Conservation (phyloP, 2,797 vertebrate genomes). For the Aotus griseimembra region DNA sequence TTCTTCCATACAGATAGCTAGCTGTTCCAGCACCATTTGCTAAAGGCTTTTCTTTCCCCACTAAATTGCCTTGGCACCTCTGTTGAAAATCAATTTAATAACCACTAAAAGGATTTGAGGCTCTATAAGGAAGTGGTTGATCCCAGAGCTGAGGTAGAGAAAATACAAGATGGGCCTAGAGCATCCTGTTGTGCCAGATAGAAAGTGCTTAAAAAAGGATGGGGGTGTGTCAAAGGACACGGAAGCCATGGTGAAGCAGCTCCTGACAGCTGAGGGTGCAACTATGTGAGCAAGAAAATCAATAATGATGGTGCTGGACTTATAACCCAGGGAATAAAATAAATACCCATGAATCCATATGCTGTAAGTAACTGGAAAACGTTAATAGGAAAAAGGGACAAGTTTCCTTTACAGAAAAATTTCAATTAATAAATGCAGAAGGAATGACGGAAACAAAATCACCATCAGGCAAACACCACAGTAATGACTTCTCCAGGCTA, state of each 20-base stretch:
- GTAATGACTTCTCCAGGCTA: accelerated
- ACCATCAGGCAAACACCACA: not conserved
- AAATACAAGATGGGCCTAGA: not conserved
- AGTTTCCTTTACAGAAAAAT: not conserved
- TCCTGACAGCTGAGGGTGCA: not conserved
- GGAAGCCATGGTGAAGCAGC: not conserved
- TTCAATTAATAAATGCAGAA: not conserved
- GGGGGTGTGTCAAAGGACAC: not conserved
- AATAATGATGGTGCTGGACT: no score
- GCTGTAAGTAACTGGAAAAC: not conserved
- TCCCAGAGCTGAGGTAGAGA: not conserved
- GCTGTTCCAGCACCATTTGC: not conserved
- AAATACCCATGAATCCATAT: not conserved
- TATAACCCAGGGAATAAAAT: not conserved
- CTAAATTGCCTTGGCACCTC: not conserved
- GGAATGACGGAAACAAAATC: not conserved
- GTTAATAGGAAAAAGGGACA: not conserved
- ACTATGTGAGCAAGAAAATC: not conserved
- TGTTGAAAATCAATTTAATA: slow-evolving; percentile 36
- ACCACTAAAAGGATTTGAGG: not conserved
- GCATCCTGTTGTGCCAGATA: not conserved
- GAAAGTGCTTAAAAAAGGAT: not conserved
- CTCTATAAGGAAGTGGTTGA: not conserved
- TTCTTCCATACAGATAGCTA: not conserved
- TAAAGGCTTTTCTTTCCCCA: not conserved